Evolutionary conservation across 2,888 invertebrate genomes (phyloP), one percentile per base, ranked within the genome.

Genomic region (Criorhina ranunculi): DNA sequence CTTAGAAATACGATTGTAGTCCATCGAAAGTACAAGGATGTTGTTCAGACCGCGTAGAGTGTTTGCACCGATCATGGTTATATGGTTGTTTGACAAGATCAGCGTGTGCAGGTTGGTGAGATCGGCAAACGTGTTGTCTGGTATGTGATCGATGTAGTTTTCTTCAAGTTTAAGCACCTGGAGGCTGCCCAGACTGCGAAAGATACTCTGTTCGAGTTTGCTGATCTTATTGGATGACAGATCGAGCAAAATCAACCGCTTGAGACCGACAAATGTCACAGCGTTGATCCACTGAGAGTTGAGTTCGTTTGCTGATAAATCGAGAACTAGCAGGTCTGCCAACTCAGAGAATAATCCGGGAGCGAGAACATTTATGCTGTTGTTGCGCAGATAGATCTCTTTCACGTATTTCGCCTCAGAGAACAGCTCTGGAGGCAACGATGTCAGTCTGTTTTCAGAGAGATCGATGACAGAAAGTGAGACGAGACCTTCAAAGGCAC

Each of bases 81-180:
- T 95, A 91, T 95, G 95, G 92, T 98, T 98, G 91, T 95, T 95
- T 11, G 97, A 96, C 88, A 98, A 93, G 87, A 97, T 95, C 88
- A 98, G 93, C 31, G 97, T 97, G 91, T 98, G 97, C 86, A 98
- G 93, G 92, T 98, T 98, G 91, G 95, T 96, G 94, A 98, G 95
- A 35, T 97, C 96, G 59, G 96, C 94, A 91, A 98, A 98, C 8
- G 97, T 96, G 89, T 97, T 96, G 33, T 96, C 96, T 12, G 96
- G 96, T 87, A 98, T 95, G 81, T 94, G 95, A 90, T 96, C 96
- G 67, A 98, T 93, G 89, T 94, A 94, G 91, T 98, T 98, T 91
- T 96, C 95, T 89, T 97, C 96, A 86, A 98, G 93, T 90, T 97
- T 96, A 15, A 98, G 93, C 88, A 96, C 95, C 92, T 97, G 96